Evolutionary conservation across 2,113 vertebrate species (phyloP), one percentile per base, ranked within the genome.

Genomic region (Morphnarchus princeps): DNA sequence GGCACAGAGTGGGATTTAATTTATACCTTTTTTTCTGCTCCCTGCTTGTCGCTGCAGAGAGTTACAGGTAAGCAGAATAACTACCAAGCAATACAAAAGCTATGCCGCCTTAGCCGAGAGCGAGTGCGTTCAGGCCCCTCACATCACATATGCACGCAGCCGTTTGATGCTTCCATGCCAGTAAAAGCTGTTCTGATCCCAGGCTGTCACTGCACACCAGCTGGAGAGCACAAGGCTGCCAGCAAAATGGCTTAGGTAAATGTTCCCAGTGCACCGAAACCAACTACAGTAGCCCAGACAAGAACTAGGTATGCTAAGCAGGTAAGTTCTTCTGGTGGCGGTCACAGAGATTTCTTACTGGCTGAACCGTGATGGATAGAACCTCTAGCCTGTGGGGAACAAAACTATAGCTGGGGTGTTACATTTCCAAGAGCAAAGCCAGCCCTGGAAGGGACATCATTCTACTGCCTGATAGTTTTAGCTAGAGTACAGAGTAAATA

Each of bases 251-350:
- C 28, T 24, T 34, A 32, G 49, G 32, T 24, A 43, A 50, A 36
- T 1, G 0, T 36, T 55, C 17, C 55, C 4, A 0, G 25, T 26
- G 21, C 0, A 0, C 16, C 1, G 1, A 78, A 42, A 57, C 14
- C 63, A 47, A 40, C 29, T n/a, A 25, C n/a, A 47, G 20, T 18
- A 70, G 5, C 40, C 36, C 26, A 32, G 57, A 49, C 47, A 9
- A 62, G 40, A 52, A 32, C 43, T n/a, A 54, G 36, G 42, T 22
- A 22, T 20, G 42, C 49, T 16, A 71, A 63, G n/a, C 31, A 57
- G 17, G 12, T 49, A 24, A 16, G 17, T 34, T 50, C 15, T 50
- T 36, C 72, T 63, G 63, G 25, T 71, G 72, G n/a, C 1, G 0
- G 57, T 55, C 31, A 62, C 29, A 22, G 6, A 43, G 13, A 38